phyloP scores from a whole-genome alignment of 2,797 vertebrate species.

The Triplophysa yarkandensis region DNA sequence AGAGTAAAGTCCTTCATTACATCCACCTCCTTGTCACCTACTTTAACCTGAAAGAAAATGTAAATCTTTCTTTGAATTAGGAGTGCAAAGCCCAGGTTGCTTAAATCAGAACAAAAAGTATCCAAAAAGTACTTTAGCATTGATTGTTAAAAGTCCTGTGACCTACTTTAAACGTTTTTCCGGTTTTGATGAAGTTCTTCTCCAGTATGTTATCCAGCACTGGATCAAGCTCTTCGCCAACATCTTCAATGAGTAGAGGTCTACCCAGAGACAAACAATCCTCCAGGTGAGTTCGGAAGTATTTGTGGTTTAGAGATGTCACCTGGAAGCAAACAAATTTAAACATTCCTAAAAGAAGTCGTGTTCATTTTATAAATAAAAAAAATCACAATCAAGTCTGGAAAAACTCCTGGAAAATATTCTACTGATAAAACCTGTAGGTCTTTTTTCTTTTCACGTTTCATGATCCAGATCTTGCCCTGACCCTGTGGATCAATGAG shows the following conservation, averaged over 20 bases:
- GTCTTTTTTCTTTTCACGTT: constrained; percentile 76
- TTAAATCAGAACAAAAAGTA: background rate
- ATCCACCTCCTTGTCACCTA: constrained; percentile 86
- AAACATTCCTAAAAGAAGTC: too few relatives aligned
- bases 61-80: background rate
- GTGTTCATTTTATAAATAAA: background rate
- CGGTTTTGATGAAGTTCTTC: constrained; percentile 86
- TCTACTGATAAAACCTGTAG: constrained; percentile 73
- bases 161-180: constrained; percentile 79
- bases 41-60: constrained; percentile 75
- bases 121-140: background rate
- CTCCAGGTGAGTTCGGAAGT: constrained; percentile 83
- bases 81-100: background rate
- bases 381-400: background rate
- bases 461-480: constrained; percentile 86
- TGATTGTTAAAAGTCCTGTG: background rate
- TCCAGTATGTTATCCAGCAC: constrained; percentile 84
- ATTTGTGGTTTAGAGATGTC: constrained; percentile 82
- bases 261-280: constrained; percentile 80
- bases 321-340: constrained; percentile 66
- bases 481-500: constrained; percentile 87
- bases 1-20: constrained; percentile 78
- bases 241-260: constrained; percentile 83
- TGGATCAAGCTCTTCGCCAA: constrained; percentile 85
- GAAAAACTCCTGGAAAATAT: background rate